Evolutionary conservation across 2,888 invertebrate species (phyloP), one percentile per base, ranked within the genome.

Genomic region (Pyralis farinalis): DNA sequence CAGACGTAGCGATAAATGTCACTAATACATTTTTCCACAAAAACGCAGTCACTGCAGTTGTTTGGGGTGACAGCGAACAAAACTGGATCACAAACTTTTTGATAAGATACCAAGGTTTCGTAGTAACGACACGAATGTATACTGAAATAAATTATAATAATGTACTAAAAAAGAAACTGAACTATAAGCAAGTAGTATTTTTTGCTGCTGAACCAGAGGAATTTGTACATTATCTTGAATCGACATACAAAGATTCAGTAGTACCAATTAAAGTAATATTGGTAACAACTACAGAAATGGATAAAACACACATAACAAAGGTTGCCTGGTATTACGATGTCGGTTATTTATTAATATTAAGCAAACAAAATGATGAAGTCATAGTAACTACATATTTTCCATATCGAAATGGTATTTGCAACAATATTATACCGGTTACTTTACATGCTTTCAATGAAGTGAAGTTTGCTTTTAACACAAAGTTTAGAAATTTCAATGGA

Each of bases 301-400:
- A 30, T 22, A 29, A 11, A 6, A 30, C 8, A n/a, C 20, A 11
- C 11, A 7, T 37, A n/a, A 21, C 22, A 6, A 8, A 37, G 22
- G 20, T 20, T 21, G 37, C 37, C 11, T 30, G 22, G 30, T 4
- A 20, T 10, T n/a, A 37, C 20, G 37, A 37, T 30, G 10, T 30
- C n/a, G 30, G 37, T 4, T 29, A 37, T 12, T 11, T 10, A 22
- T 11, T 37, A 21, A 30, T 37, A 21, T 0, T 37, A 12, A 8
- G n/a, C 6, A 12, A 3, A 4, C 21, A 10, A 22, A 21, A n/a
- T 0, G 7, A 10, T 8, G 12, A 37, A 20, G n/a, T 37, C 6
- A 20, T 21, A n/a, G 22, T 37, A 12, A 22, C 20, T 22, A 30
- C 37, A 11, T 37, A 37, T 35, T 27, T 27, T 12, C 35, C 35